Base-by-base conservation (phyloP, 2,888 invertebrate genomes). In the Plagodis pulveraria region DNA sequence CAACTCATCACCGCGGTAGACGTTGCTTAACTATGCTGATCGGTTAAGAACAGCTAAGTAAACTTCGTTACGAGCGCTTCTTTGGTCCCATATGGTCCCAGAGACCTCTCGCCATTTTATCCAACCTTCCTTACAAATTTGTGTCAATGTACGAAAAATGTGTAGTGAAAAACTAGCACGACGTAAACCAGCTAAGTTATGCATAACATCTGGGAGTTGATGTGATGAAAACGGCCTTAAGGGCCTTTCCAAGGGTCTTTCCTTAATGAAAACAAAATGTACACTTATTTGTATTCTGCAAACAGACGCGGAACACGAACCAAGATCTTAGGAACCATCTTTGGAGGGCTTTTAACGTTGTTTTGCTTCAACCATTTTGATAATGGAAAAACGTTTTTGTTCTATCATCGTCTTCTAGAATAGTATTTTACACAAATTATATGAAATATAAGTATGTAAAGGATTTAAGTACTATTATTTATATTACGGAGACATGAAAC, bases 201-300 rank as follows among this genome's bases (percentile, higher is more conserved):
- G 45, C 1, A 6, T 12, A 47, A 46, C 43, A 52, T 52, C 52
- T 58, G 52, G 32, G 43, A 43, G 45, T 41, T 6, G 4, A 36
- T 34, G 10, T n/a, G 35, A 43, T 36, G 44, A 51, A 47, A 52
- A 10, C 7, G 12, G 10, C 10, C 9, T 12, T 47, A 11, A 52
- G 40, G 36, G 36, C 11, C 40, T n/a, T n/a, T 5, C 7, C 1
- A 46, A 58, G 47, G 36, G 34, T 33, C 10, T 52, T 57, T 45
- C 11, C 8, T 48, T 52, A 58, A 58, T 48, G 52, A 52, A 58
- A 58, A 52, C 43, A 40, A 49, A 58, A 53, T 58, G 44, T 47
- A 12, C 47, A 11, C 34, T 42, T 34, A 57, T 54, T 47, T 54
- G 49, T 40, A 51, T 52, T 58, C 48, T 4, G 58, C 38, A 34